Base-by-base conservation (phyloP, 2,888 invertebrate species). In the Nomada ferruginata region DNA sequence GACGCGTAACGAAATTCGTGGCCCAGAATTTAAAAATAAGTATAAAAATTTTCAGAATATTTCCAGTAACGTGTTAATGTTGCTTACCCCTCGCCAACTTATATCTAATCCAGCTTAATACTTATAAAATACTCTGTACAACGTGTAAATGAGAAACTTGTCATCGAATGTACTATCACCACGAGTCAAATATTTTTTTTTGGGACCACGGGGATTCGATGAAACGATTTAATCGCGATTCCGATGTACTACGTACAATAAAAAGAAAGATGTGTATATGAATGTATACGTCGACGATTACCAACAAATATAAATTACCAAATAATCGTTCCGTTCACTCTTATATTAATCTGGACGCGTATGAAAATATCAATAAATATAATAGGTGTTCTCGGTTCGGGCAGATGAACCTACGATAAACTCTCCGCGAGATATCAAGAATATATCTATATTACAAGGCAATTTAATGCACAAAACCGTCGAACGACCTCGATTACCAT, bases 311-410 rank as follows among this genome's bases (percentile, higher is more conserved):
- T 66, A 60, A 71, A 77, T 70, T 50, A 72, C 52, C 42, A 72
- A 75, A 64, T 66, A 70, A 76, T 69, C 59, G 18, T 53, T 72
- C 26, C 29, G 71, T 50, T 71, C 61, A 29, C 23, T 55, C 61
- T 76, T 76, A 69, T 23, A 29, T 74, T 65, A 69, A 68, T 72
- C 53, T 81, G 74, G 68, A 73, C 71, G 66, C 68, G 63, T 83
- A 83, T 68, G 83, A 82, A 85, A 87, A 82, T 86, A 84, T 81
- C 65, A 88, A 88, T 87, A 88, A 88, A 88, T 88, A 87, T 55
- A 79, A 73, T 73, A 53, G 70, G 47, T 69, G 79, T 72, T 73
- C 75, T 79, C 66, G 61, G 66, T 74, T 76, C 76, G 44, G 26
- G 53, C 57, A 70, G 66, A 64, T 60, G 69, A 79, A 78, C 79